A percentile compares a stretch with the other conserved stretches of the same genome.
phyloP scores from a whole-genome alignment of 2,797 vertebrate genomes.

The Gambelia wislizenii region DNA sequence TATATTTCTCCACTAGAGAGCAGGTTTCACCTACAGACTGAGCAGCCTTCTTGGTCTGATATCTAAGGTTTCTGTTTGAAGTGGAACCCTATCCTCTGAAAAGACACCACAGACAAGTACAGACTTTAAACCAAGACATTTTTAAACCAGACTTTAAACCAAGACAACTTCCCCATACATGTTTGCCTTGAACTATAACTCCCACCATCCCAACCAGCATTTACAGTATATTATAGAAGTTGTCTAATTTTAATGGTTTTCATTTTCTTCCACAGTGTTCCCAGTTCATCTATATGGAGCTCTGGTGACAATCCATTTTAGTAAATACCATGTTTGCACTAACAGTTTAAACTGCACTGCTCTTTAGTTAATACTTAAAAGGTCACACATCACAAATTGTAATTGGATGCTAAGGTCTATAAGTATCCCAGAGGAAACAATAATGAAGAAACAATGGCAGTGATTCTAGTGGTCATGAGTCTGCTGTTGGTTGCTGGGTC shows the following conservation, averaged over 20 bases:
- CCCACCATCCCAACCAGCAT: not conserved
- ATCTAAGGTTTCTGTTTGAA: not conserved
- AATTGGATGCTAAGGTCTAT: not conserved
- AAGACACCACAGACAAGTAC: not conserved
- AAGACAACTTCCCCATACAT: not conserved
- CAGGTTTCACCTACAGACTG: conserved; percentile 8
- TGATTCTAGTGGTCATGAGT: not conserved
- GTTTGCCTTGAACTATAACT: not conserved
- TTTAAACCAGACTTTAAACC: not conserved
- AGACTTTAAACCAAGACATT: not conserved
- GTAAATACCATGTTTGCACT: not conserved
- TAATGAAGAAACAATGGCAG: too few relatives aligned
- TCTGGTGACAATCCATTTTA: not conserved
- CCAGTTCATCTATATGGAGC: not conserved
- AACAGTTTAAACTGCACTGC: not conserved
- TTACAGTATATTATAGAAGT: too few relatives aligned
- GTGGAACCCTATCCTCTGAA: not conserved
- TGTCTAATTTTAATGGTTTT: not conserved
- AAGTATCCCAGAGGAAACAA: not conserved
- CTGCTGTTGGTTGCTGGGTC: not conserved
- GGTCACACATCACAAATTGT: not conserved
- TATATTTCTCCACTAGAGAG: not conserved
- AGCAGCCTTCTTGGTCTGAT: too few relatives aligned
- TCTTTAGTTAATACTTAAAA: not conserved
- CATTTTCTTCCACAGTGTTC: not conserved